phyloP scores from a whole-genome alignment of 1,140 invertebrate genomes.

The Tenebrio molitor region DNA sequence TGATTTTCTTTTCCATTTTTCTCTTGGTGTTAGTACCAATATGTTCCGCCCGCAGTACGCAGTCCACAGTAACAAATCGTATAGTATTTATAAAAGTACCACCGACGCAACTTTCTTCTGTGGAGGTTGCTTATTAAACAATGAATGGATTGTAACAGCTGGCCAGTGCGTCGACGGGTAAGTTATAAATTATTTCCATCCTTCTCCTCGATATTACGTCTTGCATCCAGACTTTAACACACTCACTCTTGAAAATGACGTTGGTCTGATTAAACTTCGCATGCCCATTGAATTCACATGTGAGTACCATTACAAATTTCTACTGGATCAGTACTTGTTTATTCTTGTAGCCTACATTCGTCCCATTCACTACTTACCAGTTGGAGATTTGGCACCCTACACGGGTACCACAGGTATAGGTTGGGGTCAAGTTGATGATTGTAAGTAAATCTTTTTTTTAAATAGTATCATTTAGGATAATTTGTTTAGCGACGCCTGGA shows the following conservation, averaged over 20 bases:
- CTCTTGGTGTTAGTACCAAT: too few relatives aligned
- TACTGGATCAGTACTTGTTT: not conserved
- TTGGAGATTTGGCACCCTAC: not conserved
- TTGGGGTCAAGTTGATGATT: not conserved
- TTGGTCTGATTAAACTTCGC: slow-evolving; percentile 3
- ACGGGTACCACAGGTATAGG: not conserved
- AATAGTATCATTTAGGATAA: too few relatives aligned
- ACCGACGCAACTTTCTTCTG: not conserved
- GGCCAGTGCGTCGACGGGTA: slow-evolving; percentile 10
- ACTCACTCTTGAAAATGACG: not conserved
- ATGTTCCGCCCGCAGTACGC: too few relatives aligned
- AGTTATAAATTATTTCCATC: too few relatives aligned
- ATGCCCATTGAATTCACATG: not conserved
- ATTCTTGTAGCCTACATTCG: not conserved
- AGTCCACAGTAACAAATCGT: too few relatives aligned
- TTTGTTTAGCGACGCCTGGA: not conserved
- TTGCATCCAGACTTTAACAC: slow-evolving; percentile 5
- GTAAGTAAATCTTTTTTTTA: too few relatives aligned
- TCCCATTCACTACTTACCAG: not conserved
- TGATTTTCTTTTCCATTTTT: too few relatives aligned
- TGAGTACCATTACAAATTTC: not conserved
- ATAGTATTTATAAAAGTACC: slow-evolving; percentile 8
- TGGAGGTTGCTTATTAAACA: not conserved
- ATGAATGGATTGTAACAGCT: slow-evolving; percentile 21
- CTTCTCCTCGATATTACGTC: not conserved